Conservation (phyloP, 2,797 vertebrate species). For the Pseudocheirus occidentalis region DNA sequence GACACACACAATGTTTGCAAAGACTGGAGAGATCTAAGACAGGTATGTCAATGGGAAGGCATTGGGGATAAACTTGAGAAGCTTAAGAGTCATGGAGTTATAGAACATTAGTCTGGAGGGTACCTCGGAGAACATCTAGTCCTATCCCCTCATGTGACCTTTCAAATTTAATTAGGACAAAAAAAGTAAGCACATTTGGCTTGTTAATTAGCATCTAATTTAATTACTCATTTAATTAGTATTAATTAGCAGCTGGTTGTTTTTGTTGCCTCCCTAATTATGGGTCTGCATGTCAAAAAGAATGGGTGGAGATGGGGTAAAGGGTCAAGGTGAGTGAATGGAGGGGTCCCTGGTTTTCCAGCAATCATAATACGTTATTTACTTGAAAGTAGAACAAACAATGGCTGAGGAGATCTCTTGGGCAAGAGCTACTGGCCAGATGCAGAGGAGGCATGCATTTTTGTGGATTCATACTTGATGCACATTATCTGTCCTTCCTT, state of each 20-base stretch:
- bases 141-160: slow-evolving; percentile 34
- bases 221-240: slow-evolving; percentile 70
- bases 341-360: slow-evolving; percentile 54
- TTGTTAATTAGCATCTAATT: slow-evolving; percentile 70
- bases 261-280: slow-evolving; percentile 71
- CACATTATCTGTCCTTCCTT: slow-evolving; percentile 35
- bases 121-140: neutral
- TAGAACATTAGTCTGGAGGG: neutral
- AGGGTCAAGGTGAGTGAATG: slow-evolving; percentile 56
- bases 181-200: slow-evolving; percentile 54
- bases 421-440: slow-evolving; percentile 31
- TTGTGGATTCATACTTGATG: neutral
- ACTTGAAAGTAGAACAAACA: slow-evolving; percentile 26
- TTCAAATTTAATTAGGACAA: slow-evolving; percentile 46
- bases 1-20: neutral
- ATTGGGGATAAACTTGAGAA: slow-evolving; percentile 8
- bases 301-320: slow-evolving; percentile 47
- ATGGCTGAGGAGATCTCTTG: slow-evolving; percentile 39
- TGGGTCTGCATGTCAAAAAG: slow-evolving; percentile 68
- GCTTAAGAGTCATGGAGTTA: neutral
- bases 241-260: slow-evolving; percentile 72
- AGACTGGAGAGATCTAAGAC: slow-evolving; percentile 30
- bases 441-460: neutral
- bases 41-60: slow-evolving; percentile 44
- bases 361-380: slow-evolving; percentile 23